Evolutionary conservation across 2,888 invertebrate genomes (phyloP), one percentile per base, ranked within the genome.

Genomic region (Lamproptera curius): DNA sequence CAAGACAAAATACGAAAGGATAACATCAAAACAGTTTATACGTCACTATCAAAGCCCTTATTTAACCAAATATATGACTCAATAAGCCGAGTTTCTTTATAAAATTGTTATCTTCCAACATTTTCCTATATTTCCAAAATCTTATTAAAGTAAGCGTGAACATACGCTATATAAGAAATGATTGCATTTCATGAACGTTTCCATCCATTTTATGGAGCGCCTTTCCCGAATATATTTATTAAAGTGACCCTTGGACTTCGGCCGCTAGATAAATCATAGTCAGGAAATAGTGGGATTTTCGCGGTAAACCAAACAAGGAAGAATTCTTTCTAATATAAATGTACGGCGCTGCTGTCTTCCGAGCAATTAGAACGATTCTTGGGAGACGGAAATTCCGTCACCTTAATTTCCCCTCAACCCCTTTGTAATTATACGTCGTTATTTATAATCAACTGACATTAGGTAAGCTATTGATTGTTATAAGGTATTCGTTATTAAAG

Each of bases 211-310:
- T 66, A 64, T 62, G 65, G 69, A 72, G 75, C 74, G 77, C 77
- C 79, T 80, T 78, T 67, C 76, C 81, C 75, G 73, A 82, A 84
- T 78, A 82, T 79, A 84, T 86, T 84, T 85, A 85, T 85, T 83
- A 84, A 84, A 84, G 79, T 83, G 86, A 86, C 85, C 85, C 84
- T 70, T 74, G 73, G 79, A 77, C 76, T 73, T 73, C 72, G 70
- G 67, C 76, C 74, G 76, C 75, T 59, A 79, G 73, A 85, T 86
- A 86, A 85, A 86, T 86, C 85, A 86, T 84, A 83, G 84, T 79
- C 80, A 78, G 76, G 76, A 65, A 81, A 81, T 75, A 71, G 71
- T 68, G 16, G 73, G 77, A 71, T 63, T 73, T 74, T 76, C 66
- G 73, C 70, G 69, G 74, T 70, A 68, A 74, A 75, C 73, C 77